Evolutionary conservation across 2,113 vertebrate genomes (phyloP), one percentile per base, ranked within the genome.

Genomic region (Felis catus): DNA sequence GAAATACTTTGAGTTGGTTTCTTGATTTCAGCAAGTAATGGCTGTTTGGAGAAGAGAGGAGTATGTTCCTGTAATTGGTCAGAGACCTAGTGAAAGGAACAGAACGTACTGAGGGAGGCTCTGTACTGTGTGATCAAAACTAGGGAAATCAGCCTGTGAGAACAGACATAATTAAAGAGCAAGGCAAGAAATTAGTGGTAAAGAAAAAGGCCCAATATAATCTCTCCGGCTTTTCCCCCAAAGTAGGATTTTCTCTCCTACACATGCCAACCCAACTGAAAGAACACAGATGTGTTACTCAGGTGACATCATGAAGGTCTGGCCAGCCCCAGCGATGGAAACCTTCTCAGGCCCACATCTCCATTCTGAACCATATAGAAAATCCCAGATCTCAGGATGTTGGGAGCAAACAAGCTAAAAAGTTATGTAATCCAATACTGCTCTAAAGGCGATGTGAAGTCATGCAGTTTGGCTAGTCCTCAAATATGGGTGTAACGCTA

Each of bases 401-500:
- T 98, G 98, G 97, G 98, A 98, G 98, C 98, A 98, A 98, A 98
- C 98, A 98, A 97, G 95, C 27, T 84, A 14, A 98, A 98, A 97
- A 96, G 97, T 98, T 98, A 98, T 98, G 98, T 98, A 98, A 98
- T 98, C 98, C 97, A 98, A 97, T 96, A 93, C 97, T 90, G 94
- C 98, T 98, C 96, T 96, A 96, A 98, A 98, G 80, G 76, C 96
- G 36, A 97, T 97, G 97, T 98, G 99, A 99, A 99, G 98, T 99
- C 98, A 98, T 98, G 97, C 97, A 97, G 96, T 98, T 92, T 98
- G 99, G 99, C 99, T 98, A 97, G 88, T 96, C 97, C 98, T 95
- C 98, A 97, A 92, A 94, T 92, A 97, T 98, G 98, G 99, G 98
- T 98, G 98, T 98, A 98, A 98, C 98, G 96, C 97, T 98, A 97